Percentiles rank a stretch among this genome's conserved stretches.
These are phyloP conservation scores for Eumaeus atala DNA, from an alignment of 1,140 invertebrate species.

Conservation along the genomic window DNA sequence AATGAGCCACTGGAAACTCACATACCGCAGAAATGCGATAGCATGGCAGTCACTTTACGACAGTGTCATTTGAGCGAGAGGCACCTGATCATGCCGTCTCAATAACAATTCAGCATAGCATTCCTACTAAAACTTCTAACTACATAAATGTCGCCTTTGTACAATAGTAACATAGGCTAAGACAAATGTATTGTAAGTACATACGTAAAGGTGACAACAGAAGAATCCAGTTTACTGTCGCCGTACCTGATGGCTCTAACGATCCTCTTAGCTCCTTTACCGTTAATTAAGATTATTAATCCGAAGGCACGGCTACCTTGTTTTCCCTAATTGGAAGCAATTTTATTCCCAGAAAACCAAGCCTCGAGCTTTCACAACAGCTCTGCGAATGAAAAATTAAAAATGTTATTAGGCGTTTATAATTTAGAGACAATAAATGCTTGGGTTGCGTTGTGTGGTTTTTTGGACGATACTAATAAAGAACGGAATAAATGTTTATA, in stretches of 20 bases:
- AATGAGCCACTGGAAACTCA: too few species aligned
- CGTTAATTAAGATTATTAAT: constrained; percentile 70
- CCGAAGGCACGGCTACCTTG: constrained; percentile 59
- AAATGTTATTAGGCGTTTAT: constrained; percentile 24
- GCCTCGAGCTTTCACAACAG: constrained; percentile 43
- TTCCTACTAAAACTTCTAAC: too few species aligned
- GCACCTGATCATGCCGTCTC: too few species aligned
- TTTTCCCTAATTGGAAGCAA: constrained; percentile 65
- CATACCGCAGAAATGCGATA: too few species aligned
- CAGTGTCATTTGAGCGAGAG: too few species aligned
- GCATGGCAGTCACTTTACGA: too few species aligned
- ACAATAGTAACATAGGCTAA: too few species aligned
- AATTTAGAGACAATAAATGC: constrained; percentile 13
- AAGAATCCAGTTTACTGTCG: not conserved
- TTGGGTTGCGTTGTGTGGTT: not conserved
- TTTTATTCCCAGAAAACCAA: constrained; percentile 52
- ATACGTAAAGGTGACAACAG: not conserved
- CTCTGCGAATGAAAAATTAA: constrained; percentile 34
- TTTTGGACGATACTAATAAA: too few species aligned
- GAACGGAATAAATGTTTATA: too few species aligned
- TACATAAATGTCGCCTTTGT: too few species aligned
- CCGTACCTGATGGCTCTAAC: constrained; percentile 12
- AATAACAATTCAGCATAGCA: too few species aligned
- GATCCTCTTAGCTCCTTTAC: constrained; percentile 32
- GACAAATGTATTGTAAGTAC: too few species aligned